Conservation (phyloP, 2,888 invertebrate genomes). For the Cheilosia vulpina region DNA sequence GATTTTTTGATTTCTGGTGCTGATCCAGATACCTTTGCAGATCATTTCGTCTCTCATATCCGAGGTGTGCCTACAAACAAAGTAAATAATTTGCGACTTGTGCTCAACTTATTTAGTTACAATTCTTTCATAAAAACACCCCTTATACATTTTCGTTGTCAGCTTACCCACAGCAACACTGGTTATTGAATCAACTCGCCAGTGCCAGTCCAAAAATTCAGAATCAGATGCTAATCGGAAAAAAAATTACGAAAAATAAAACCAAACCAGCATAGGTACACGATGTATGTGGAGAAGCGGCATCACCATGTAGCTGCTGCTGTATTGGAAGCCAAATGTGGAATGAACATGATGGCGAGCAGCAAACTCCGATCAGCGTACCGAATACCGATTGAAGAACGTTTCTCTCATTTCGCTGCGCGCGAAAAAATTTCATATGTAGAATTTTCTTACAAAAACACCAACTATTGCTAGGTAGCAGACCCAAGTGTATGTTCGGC, state of each 20-base stretch:
- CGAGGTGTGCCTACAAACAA: no score
- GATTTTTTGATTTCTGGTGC: no score
- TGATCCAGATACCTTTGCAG: no score
- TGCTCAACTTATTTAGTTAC: no score
- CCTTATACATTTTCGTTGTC: no score
- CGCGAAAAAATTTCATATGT: slow-evolving; percentile 55
- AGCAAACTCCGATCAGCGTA: slow-evolving; percentile 26
- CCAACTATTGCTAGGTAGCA: slow-evolving; percentile 4
- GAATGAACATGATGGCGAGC: slow-evolving; percentile 45
- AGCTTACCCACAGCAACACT: slow-evolving; percentile 9
- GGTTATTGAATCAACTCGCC: background rate
- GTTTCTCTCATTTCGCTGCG: slow-evolving; percentile 49
- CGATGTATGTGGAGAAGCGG: background rate
- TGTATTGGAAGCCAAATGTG: slow-evolving; percentile 47
- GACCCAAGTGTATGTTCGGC: background rate
- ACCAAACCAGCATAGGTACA: slow-evolving; percentile 11
- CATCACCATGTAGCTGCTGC: background rate
- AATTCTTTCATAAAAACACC: no score
- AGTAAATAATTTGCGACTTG: no score
- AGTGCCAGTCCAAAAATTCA: background rate
- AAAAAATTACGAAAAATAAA: background rate
- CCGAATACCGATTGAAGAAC: slow-evolving; percentile 8
- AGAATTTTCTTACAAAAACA: slow-evolving; percentile 28
- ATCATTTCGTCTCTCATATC: no score
- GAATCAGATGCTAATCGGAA: background rate